Base-by-base conservation (phyloP, 1,140 invertebrate species). In the Bombus superbus region DNA sequence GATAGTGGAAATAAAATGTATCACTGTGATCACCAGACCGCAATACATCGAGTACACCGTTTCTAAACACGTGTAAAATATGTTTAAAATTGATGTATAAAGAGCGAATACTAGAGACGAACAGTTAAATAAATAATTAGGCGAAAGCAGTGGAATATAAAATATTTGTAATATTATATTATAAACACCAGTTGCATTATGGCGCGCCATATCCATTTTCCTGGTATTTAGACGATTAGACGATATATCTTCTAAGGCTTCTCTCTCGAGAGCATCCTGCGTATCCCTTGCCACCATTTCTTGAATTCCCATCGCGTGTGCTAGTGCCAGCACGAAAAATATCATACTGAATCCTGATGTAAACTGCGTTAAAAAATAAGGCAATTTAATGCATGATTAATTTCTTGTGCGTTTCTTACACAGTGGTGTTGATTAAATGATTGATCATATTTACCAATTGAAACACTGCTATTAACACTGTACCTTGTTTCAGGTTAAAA, bases 201-300 rank as follows among this genome's bases (percentile, higher is more conserved):
- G 94, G 86, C 95, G 95, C 18, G 95, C 95, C 38, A 95, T 86
- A 64, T 95, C 94, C 91, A 96, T 94, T 81, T 93, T 93, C 72
- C 94, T 95, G 8, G 94, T 95, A 73, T 94, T 95, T 53, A 94
- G 92, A 69, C 95, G 94, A 80, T 92, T 94, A 0, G 95, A 95
- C 0, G 93, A 93, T 82, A 95, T 94, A 81, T 95, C 94, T 82
- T 95, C 93, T 5, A 95, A 53, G 22, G 93, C 94, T 85, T 95
- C 95, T 69, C 94, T 89, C 85, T 94, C 92, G 44, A 94, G 83
- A 64, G 92, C 92, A 86, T 95, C 95, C 77, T 95, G 94, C 1
- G 95, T 95, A 62, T 96, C 95, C 71, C 94, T 94, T 32, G 93
- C 95, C 59, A 96, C 93, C 94, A 96, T 93, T 69, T 95, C 93